Evolutionary conservation across 2,113 vertebrate genomes (phyloP), one percentile per base, ranked within the genome.

Genomic region (Menidia beryllina): DNA sequence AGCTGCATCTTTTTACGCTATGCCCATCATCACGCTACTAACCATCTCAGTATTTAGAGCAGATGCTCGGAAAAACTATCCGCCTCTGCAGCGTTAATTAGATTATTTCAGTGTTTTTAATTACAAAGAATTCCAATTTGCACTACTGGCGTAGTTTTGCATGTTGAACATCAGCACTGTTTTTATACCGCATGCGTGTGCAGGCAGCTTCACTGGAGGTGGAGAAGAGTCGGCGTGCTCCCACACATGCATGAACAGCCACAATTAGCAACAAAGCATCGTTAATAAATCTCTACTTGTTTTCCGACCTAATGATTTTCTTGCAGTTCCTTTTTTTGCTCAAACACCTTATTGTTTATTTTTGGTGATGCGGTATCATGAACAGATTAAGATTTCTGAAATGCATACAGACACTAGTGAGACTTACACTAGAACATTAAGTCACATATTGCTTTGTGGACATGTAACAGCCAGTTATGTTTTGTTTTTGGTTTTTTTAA

Each of bases 231-330:
- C 13, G 48, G 72, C 77, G 64, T 25, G 56, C 55, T 63, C 54
- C 10, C 68, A 38, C 51, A 85, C 64, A 72, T 64, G 55, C 71
- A 69, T 71, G 23, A 68, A 50, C 71, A 83, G 67, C 50, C 36
- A 41, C 88, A 86, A 91, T 88, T 88, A 89, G 83, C 78, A 80
- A 80, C 79, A 67, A 45, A 53, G 59, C 39, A 27, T 55, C 79
- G 72, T 79, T 66, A 67, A 81, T 83, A 86, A 79, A 90, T 86
- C 74, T 74, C 58, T 4, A 58, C 79, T 84, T 69, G 49, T 79
- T 80, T 67, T 72, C 74, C 63, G 72, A 48, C 38, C 48, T 67
- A 61, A 55, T 20, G 2, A 53, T 50, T 73, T 69, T 66, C 48
- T 74, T 49, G 56, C 55, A 57, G 54, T 48, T 57, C 61, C 17